Evolutionary conservation across 2,888 invertebrate genomes (phyloP).

Genomic region (Zygothrica quintamaculata): DNA sequence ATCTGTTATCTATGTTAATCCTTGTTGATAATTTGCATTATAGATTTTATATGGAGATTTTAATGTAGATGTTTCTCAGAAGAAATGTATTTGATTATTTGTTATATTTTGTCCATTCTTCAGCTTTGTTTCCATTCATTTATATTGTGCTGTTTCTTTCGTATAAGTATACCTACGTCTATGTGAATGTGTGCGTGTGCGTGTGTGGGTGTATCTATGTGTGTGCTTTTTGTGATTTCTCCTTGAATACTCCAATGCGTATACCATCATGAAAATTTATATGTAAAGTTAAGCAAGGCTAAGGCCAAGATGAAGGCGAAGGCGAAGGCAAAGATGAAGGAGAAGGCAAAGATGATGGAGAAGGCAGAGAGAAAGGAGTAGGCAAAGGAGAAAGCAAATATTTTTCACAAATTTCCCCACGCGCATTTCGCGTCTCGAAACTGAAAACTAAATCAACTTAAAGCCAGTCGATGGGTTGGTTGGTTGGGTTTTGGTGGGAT

Average conservation of each 20-base stretch:
- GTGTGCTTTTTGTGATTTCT: slow-evolving; percentile 46
- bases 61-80: too few relatives aligned
- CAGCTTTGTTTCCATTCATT: slow-evolving; percentile 20
- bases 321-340: too few relatives aligned
- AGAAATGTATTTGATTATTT: too few relatives aligned
- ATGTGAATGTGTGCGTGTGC: slow-evolving; percentile 1
- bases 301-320: too few relatives aligned
- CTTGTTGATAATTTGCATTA: too few relatives aligned
- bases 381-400: too few relatives aligned
- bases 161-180: slow-evolving; percentile 4
- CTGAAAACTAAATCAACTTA: slow-evolving; percentile 71
- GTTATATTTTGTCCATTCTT: too few relatives aligned
- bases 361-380: too few relatives aligned
- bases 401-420: slow-evolving; percentile 51
- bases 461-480: slow-evolving; percentile 51
- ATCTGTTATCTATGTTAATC: too few relatives aligned
- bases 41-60: too few relatives aligned
- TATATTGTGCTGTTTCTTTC: slow-evolving; percentile 21
- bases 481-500: slow-evolving; percentile 16
- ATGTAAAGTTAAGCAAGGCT: slow-evolving; percentile 70
- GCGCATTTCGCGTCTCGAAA: slow-evolving; percentile 36
- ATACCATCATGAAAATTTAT: slow-evolving; percentile 73
- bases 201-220: slow-evolving; percentile 15
- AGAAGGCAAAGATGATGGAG: too few relatives aligned
- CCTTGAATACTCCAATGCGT: slow-evolving; percentile 24